Base-by-base conservation (phyloP, 2,888 invertebrate species). In the Philereme transversata region DNA sequence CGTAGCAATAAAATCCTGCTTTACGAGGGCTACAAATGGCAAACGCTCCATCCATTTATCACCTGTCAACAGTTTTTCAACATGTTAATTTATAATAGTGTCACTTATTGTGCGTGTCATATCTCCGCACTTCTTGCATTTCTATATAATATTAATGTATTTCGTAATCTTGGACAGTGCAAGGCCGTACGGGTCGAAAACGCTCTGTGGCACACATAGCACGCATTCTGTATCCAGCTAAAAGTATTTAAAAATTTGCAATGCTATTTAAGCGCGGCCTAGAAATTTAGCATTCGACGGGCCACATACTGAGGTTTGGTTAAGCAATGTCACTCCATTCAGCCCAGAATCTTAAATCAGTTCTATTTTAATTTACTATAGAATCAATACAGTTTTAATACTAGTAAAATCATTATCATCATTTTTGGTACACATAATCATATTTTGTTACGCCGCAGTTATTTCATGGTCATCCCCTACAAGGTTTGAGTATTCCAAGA, bases 201-300 rank as follows among this genome's bases (percentile, higher is more conserved):
- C 62, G 50, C 68, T 68, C 69, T 65, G 59, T 60, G 77, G 68
- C 74, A 76, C 61, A 75, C 70, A 79, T 77, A 73, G 36, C 68
- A 53, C 60, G 48, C 66, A 70, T 77, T 76, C 67, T 72, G 70
- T 64, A 72, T 74, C 64, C 71, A 67, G 67, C 55, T 69, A 71
- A 76, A 71, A 56, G 64, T 65, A 71, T 77, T 79, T 78, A 76
- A 77, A 78, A 77, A 86, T 81, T 84, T 78, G 84, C 81, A 81
- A 86, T 79, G 82, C 85, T 73, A 69, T 78, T 77, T 68, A 72
- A 74, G 76, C 77, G 67, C 79, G 84, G 77, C 84, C 87, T 81
- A 83, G 79, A 87, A 84, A 81, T 80, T 75, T 76, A 58, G 75
- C 75, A 82, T 79, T 82, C 78, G 76, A 71, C 71, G 64, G 65